Conservation (phyloP, 35 echinoderm and acorn worm species). For the Chiridota heheva region DNA sequence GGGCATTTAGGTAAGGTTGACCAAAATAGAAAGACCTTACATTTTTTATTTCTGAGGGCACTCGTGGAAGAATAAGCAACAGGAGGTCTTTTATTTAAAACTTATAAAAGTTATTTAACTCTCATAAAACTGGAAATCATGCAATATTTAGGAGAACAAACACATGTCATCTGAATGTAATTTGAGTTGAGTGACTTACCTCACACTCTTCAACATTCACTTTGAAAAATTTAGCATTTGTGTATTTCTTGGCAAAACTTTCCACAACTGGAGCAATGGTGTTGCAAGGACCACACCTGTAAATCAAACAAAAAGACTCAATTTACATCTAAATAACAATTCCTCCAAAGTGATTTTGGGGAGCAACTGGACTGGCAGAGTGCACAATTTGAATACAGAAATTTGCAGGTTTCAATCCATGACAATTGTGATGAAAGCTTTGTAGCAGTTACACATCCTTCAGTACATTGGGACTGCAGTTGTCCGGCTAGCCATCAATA, state of each 20-base stretch:
- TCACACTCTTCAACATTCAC: constrained; percentile 83
- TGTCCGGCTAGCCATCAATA: too few relatives aligned
- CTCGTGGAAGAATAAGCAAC: not conserved
- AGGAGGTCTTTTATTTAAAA: not conserved
- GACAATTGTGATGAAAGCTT: too few relatives aligned
- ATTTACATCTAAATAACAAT: not conserved
- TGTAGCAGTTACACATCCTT: too few relatives aligned
- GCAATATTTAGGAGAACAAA: not conserved
- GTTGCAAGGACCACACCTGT: constrained; percentile 92
- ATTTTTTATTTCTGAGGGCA: not conserved
- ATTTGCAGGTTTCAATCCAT: too few relatives aligned
- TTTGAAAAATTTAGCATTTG: constrained; percentile 84
- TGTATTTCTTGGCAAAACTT: constrained; percentile 41
- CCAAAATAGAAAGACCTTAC: not conserved
- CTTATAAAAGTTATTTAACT: not conserved
- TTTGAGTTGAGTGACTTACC: constrained; percentile 36
- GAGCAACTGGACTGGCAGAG: not conserved
- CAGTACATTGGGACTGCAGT: too few relatives aligned
- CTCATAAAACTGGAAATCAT: not conserved
- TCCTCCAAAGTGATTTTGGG: not conserved
- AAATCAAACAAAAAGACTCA: constrained; percentile 4
- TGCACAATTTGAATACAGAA: not conserved
- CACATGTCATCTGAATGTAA: not conserved
- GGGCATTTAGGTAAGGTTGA: too few relatives aligned
- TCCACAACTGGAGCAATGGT: constrained; percentile 72